These are phyloP conservation scores for Hyla sarda DNA, from an alignment of 2,113 vertebrate species.

Conservation along the genomic window DNA sequence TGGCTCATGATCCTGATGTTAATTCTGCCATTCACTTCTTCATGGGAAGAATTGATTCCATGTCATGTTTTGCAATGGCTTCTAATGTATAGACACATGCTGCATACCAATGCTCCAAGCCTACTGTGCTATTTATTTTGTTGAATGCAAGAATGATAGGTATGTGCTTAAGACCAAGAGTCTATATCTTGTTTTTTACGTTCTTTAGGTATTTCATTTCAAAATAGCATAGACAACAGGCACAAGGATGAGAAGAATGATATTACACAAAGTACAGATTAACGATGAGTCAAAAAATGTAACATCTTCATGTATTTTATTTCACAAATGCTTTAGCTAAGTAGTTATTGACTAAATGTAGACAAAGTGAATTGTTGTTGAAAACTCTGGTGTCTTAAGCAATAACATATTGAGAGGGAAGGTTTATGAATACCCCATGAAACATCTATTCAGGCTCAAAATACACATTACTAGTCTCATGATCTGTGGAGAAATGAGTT, in stretches of 20 bases:
- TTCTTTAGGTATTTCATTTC: background rate
- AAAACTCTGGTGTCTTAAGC: background rate
- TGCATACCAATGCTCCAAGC: constrained; percentile 19
- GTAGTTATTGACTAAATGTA: constrained; percentile 32
- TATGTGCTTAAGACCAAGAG: background rate
- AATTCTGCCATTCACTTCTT: constrained; percentile 26
- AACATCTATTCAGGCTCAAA: no score
- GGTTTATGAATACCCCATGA: no score
- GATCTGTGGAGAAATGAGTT: background rate
- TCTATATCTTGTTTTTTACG: background rate
- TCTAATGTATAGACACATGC: constrained; percentile 22
- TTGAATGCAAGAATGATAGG: background rate
- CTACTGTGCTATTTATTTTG: background rate
- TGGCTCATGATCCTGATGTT: constrained; percentile 25
- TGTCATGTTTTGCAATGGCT: constrained; percentile 25
- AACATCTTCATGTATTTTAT: constrained; percentile 24
- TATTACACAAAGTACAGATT: background rate
- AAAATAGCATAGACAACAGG: background rate
- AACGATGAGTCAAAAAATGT: background rate
- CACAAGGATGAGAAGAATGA: background rate
- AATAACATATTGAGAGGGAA: no score
- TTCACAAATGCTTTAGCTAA: background rate
- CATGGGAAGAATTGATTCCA: constrained; percentile 39
- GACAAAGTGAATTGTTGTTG: background rate
- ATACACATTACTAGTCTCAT: background rate